Evolutionary conservation across 2,888 invertebrate genomes (phyloP), one percentile per base, ranked within the genome.

Genomic region (Macaria notata): DNA sequence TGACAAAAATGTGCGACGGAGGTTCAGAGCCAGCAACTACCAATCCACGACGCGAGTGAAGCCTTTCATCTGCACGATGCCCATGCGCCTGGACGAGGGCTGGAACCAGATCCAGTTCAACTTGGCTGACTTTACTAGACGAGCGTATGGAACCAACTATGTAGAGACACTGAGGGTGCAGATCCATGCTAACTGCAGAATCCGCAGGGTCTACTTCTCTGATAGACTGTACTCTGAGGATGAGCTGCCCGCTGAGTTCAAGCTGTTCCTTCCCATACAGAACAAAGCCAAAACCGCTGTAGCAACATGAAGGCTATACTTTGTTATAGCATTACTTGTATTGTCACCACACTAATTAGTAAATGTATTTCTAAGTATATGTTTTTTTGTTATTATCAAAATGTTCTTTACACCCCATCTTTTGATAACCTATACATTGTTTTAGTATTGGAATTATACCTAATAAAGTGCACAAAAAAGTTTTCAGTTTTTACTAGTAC

Each of bases 61-160:
- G 81, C 98, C 98, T n/a, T 99, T 98, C 81, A 98, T 98, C 73
- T 98, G 98, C 76, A 98, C 98, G 5, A 98, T 98, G 98, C 98
- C 98, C 0, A 96, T 99, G 95, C 92, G 98, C 57, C 91, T 98
- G 62, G 97, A 98, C 73, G 97, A 98, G 75, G 98, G 98, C 38
- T 98, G 98, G 98, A 98, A 98, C 78, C 95, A 96, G 87, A 97
- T 99, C 68, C 98, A 98, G 83, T 98, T 99, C 82, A 98, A 99
- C 87, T 92, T 99, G 64, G 96, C 97, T 3, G 98, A 99, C 86
- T 98, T 98, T 83, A 98, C 97, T 5, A 93, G 97, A 68, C 92
- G 98, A 73, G 98, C 98, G 0, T 99, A 99, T 79, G 98, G 98
- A n/a, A 98, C 98, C 9, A 98, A 97, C 84, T 98, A 98, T 86